A percentile compares a stretch with the other conserved stretches of the same genome.
phyloP scores from a whole-genome alignment of 1,140 invertebrate species.

The Gonatopus flavifemur region DNA sequence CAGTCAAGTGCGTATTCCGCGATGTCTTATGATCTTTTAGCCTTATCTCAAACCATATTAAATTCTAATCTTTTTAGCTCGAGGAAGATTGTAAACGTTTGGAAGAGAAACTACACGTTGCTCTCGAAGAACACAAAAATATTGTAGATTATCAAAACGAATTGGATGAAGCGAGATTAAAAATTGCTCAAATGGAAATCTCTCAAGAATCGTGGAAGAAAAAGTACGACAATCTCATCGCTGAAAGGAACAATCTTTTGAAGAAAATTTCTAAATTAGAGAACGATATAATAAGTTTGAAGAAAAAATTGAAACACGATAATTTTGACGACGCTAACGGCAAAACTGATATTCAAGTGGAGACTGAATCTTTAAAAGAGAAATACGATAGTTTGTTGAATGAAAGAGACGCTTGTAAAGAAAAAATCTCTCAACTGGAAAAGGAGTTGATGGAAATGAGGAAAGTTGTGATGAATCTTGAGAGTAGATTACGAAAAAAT shows the following conservation, averaged over 20 bases:
- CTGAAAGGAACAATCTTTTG: conserved; percentile 32
- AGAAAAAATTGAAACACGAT: conserved; percentile 22
- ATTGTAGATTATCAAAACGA: conserved; percentile 40
- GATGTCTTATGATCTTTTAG: background rate
- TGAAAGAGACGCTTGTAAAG: conserved; percentile 34
- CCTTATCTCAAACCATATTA: conserved; percentile 1
- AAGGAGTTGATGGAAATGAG: conserved; percentile 35
- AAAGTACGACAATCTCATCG: conserved; percentile 39
- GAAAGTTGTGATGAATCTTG: conserved; percentile 26
- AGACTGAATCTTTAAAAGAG: conserved; percentile 34
- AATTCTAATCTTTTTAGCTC: conserved; percentile 28
- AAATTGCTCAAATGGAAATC: conserved; percentile 49
- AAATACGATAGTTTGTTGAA: conserved; percentile 34
- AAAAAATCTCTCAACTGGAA: conserved; percentile 40
- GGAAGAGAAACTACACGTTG: conserved; percentile 43
- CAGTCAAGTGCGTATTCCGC: conserved; percentile 31
- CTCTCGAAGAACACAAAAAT: conserved; percentile 41
- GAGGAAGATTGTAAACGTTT: conserved; percentile 47
- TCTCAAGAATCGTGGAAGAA: conserved; percentile 43
- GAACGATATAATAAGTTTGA: conserved; percentile 26
- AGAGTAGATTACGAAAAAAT: conserved; percentile 28
- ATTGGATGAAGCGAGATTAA: conserved; percentile 41
- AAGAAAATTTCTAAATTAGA: conserved; percentile 31
- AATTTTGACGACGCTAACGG: conserved; percentile 29
- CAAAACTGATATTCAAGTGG: conserved; percentile 27